Base-by-base conservation (phyloP, 2,888 invertebrate species). In the Osmoderma eremita region DNA sequence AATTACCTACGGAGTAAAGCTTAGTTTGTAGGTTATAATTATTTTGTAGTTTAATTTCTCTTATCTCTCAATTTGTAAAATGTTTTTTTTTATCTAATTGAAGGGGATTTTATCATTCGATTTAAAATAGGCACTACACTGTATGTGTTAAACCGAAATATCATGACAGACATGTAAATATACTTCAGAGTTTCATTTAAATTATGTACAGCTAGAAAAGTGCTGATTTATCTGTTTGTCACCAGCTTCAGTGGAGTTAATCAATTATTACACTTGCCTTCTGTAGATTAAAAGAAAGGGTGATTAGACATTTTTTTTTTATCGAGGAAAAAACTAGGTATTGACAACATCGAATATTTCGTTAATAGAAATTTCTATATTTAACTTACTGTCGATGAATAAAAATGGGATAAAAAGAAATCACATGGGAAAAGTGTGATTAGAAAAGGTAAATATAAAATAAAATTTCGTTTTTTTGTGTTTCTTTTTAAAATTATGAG, bases 311-410 rank as follows among this genome's bases (percentile, higher is more conserved):
- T 48, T 17, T 48, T 10, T 48, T n/a, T 48, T 18, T 48, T 20
- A 20, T 48, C 30, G 30, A 30, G 24, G 36, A 53, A 36, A 17
- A 22, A 41, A 39, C 41, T 56, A 56, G 56, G 42, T 56, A 56
- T 56, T 56, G 56, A 56, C 56, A 17, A 41, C 56, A 56, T 56
- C 56, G 56, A 39, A 56, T 42, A 22, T 41, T 22, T 30, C 13
- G 13, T 30, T 30, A 30, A 30, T 10, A 30, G 6, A 8, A 30
- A 10, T 22, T 51, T 51, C 30, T 51, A 10, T 30, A 51, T 51
- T 51, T 15, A 51, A 24, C 39, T 38, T 45, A n/a, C 18, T 45
- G 17, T 54, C n/a, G 20, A 20, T 39, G 39, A 20, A 42, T 6
- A 56, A 54, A 17, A 41, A 54, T 41, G 18, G n/a, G 30, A 10